Percentiles rank a stretch among this genome's conserved stretches.
These are phyloP conservation scores for Sericinus montela DNA, from an alignment of 2,888 invertebrate genomes.

Conservation along the genomic window DNA sequence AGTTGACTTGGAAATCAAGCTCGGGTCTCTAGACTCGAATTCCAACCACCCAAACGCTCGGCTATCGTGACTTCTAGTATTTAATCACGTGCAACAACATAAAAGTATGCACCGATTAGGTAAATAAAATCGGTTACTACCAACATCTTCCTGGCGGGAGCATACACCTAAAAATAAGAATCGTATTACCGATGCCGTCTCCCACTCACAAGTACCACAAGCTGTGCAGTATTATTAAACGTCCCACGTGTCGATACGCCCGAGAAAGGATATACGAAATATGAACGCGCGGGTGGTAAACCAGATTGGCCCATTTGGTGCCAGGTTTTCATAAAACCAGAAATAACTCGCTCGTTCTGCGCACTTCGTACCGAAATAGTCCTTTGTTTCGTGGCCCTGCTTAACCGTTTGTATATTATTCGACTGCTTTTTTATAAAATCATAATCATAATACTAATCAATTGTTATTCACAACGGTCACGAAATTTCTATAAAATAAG, in stretches of 20 bases:
- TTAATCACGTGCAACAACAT: neutral
- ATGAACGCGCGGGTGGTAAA: neutral
- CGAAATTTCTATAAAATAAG: no score
- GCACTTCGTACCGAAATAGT: no score
- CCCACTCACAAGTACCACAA: neutral
- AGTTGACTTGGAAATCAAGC: no score
- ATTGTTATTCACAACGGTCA: no score
- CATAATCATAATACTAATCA: neutral
- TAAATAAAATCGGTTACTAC: neutral
- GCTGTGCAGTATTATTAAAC: constrained; percentile 1
- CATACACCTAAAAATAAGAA: neutral
- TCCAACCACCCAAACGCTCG: no score
- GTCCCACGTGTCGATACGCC: neutral
- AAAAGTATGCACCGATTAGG: constrained; percentile 5
- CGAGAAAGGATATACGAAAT: constrained; percentile 3
- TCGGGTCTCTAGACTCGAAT: no score
- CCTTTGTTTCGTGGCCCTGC: no score
- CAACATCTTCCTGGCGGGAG: neutral
- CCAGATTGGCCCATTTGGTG: neutral
- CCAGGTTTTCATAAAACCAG: neutral
- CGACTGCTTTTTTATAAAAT: neutral
- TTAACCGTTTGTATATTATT: neutral
- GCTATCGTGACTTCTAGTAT: no score
- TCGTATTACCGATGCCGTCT: neutral
- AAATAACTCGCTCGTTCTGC: neutral